Conservation (phyloP, 2,113 vertebrate species). For the Marmota flaviventris region DNA sequence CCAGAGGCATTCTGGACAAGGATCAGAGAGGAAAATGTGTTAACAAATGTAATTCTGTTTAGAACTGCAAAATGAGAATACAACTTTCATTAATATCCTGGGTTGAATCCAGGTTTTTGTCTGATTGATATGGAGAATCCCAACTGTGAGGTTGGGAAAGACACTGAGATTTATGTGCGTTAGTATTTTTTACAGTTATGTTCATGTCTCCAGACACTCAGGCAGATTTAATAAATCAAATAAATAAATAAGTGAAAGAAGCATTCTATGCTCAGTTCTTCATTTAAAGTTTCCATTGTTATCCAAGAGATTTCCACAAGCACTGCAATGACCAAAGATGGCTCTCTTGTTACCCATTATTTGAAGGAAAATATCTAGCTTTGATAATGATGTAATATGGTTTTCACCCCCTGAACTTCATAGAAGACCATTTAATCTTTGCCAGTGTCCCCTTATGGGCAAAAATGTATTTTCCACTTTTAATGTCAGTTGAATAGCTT, state of each 20-base stretch:
- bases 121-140: slow-evolving; percentile 82
- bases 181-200: slow-evolving; percentile 63
- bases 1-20: slow-evolving; percentile 77
- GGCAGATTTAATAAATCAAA: slow-evolving; percentile 79
- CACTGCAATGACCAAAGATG: slow-evolving; percentile 50
- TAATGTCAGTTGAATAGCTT: slow-evolving; percentile 67
- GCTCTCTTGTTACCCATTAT: slow-evolving; percentile 73
- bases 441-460: slow-evolving; percentile 60
- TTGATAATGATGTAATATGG: slow-evolving; percentile 78
- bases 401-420: slow-evolving; percentile 69
- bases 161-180: slow-evolving; percentile 68
- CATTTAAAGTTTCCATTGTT: slow-evolving; percentile 73
- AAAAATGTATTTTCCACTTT: slow-evolving; percentile 68
- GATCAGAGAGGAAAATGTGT: slow-evolving; percentile 80
- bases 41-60: slow-evolving; percentile 81
- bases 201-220: slow-evolving; percentile 67
- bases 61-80: slow-evolving; percentile 71
- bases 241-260: slow-evolving; percentile 75
- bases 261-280: slow-evolving; percentile 40
- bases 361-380: slow-evolving; percentile 71
- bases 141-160: slow-evolving; percentile 75
- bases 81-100: slow-evolving; percentile 80
- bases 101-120: slow-evolving; percentile 69
- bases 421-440: slow-evolving; percentile 70
- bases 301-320: slow-evolving; percentile 71